phyloP scores from a whole-genome alignment of 2,888 invertebrate genomes.

The Lysandra coridon region DNA sequence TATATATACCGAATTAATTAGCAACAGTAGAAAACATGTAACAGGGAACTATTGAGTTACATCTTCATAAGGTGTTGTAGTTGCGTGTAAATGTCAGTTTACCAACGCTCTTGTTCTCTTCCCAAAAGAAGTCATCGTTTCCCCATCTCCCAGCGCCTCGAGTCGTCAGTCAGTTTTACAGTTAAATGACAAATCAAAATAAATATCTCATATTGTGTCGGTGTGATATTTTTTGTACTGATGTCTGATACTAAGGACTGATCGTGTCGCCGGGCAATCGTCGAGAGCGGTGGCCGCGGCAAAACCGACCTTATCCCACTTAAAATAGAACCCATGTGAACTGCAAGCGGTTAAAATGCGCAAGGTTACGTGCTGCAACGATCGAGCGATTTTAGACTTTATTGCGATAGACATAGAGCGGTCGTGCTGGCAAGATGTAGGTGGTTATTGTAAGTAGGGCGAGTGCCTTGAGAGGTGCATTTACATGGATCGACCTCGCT shows the following conservation, averaged over 20 bases:
- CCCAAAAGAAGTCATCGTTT: neutral
- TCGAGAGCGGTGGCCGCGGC: slow-evolving; percentile 35
- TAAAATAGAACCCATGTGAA: slow-evolving; percentile 36
- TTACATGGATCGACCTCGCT: slow-evolving; percentile 72
- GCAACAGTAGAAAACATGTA: too few relatives aligned
- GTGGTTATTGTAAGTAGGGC: slow-evolving; percentile 63
- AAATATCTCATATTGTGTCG: slow-evolving; percentile 20
- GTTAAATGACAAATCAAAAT: slow-evolving; percentile 24
- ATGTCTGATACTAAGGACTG: slow-evolving; percentile 27
- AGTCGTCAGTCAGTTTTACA: neutral
- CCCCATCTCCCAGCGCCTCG: neutral
- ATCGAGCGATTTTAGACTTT: slow-evolving; percentile 42
- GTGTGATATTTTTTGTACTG: slow-evolving; percentile 29
- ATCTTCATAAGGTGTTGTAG: too few relatives aligned
- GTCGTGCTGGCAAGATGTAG: slow-evolving; percentile 18
- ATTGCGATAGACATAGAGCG: slow-evolving; percentile 31
- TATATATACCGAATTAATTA: too few relatives aligned
- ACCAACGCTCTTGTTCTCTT: too few relatives aligned
- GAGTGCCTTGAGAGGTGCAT: slow-evolving; percentile 72
- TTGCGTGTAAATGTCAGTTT: too few relatives aligned
- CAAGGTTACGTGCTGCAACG: slow-evolving; percentile 31
- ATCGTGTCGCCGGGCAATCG: slow-evolving; percentile 23
- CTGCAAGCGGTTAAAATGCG: slow-evolving; percentile 40
- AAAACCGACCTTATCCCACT: slow-evolving; percentile 44
- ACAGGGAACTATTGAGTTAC: too few relatives aligned